These are phyloP conservation scores for Drosophila insularis DNA, from an alignment of 1,140 invertebrate genomes.

Conservation along the genomic window DNA sequence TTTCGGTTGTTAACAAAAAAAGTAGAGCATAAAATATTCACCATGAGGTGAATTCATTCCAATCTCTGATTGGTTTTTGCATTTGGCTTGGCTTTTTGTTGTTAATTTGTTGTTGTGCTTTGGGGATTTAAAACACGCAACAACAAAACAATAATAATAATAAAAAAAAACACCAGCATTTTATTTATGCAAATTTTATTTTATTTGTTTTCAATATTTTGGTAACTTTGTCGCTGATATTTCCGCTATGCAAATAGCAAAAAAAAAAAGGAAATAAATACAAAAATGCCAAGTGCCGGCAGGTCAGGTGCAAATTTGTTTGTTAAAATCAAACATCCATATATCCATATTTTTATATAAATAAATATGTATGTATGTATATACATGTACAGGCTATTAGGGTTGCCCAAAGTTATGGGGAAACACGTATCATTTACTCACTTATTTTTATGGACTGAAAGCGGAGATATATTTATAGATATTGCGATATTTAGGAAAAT, in stretches of 20 bases:
- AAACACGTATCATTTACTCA: no score
- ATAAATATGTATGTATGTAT: constrained; percentile 15
- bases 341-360: constrained; percentile 18
- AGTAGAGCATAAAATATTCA: no score
- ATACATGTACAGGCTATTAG: neutral
- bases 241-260: constrained; percentile 63
- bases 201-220: constrained; percentile 80
- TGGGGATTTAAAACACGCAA: constrained; percentile 66
- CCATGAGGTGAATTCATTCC: no score
- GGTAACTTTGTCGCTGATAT: constrained; percentile 79
- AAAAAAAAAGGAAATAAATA: constrained; percentile 50
- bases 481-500: no score
- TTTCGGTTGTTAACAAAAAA: no score
- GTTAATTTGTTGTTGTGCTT: constrained; percentile 67
- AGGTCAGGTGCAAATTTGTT: constrained; percentile 66
- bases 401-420: neutral
- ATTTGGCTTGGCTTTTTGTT: constrained; percentile 60
- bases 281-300: constrained; percentile 62
- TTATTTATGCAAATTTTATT: constrained; percentile 80
- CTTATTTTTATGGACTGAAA: no score
- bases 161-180: constrained; percentile 35
- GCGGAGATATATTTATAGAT: no score
- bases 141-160: constrained; percentile 5
- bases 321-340: constrained; percentile 56
- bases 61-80: constrained; percentile 45